These are phyloP conservation scores for Morone saxatilis DNA, from an alignment of 2,113 vertebrate species.

Conservation along the genomic window DNA sequence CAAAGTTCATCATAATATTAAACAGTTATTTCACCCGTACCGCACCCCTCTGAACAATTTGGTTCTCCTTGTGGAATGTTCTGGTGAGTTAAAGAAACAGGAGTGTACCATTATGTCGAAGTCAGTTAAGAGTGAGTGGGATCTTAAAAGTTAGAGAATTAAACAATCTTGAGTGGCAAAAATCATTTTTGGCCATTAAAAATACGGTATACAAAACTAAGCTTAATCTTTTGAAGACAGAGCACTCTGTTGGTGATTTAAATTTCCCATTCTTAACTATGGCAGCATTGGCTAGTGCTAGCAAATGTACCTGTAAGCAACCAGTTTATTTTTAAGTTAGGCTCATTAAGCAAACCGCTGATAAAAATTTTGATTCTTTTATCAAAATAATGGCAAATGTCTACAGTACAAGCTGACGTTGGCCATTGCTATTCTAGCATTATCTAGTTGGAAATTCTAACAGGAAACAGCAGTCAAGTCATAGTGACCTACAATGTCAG, in stretches of 20 bases:
- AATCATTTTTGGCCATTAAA: background rate
- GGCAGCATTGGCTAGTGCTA: no score
- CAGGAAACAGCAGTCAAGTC: background rate
- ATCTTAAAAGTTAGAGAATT: background rate
- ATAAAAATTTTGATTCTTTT: no score
- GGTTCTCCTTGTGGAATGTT: slow-evolving; percentile 42
- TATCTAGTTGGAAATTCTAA: background rate
- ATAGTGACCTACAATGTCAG: background rate
- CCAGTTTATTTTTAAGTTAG: no score
- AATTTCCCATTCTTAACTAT: no score
- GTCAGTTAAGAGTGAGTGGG: background rate
- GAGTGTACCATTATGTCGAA: background rate
- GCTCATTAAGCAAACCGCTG: no score
- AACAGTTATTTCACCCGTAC: slow-evolving; percentile 45
- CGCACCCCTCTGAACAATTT: slow-evolving; percentile 48
- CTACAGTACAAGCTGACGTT: background rate
- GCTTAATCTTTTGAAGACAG: no score
- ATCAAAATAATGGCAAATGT: no score
- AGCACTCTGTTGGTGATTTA: no score
- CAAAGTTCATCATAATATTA: slow-evolving; percentile 62
- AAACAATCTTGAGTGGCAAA: background rate
- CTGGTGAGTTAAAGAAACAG: background rate
- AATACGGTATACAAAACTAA: background rate
- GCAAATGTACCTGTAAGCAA: no score
- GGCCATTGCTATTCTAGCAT: background rate